These are phyloP conservation scores for Aproaerema taeniolella DNA, from an alignment of 2,888 invertebrate genomes.

Conservation along the genomic window DNA sequence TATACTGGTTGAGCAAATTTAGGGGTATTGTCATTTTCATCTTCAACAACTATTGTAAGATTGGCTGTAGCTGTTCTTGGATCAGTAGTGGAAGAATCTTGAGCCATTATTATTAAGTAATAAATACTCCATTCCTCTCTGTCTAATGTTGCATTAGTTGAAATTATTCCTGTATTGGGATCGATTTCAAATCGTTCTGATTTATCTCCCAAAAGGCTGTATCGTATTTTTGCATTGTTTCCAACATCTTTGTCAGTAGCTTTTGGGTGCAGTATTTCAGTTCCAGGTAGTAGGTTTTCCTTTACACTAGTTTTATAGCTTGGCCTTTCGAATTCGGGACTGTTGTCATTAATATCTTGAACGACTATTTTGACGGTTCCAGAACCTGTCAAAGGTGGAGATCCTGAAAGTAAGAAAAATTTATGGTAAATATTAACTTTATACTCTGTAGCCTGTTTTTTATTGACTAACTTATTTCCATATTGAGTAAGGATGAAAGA, in stretches of 20 bases:
- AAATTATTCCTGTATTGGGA: constrained; percentile 86
- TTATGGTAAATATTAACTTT: too few species aligned
- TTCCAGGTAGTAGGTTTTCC: constrained; percentile 89
- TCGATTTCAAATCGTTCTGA: constrained; percentile 89
- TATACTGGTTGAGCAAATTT: constrained; percentile 85
- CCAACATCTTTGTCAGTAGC: constrained; percentile 91
- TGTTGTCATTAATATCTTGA: constrained; percentile 96
- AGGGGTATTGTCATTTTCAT: constrained; percentile 92
- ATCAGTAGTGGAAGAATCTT: constrained; percentile 92
- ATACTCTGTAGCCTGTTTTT: too few species aligned
- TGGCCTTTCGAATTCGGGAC: constrained; percentile 90
- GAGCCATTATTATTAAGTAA: constrained; percentile 89
- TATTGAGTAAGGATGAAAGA: too few species aligned
- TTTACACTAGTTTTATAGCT: constrained; percentile 86
- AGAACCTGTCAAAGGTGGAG: constrained; percentile 94
- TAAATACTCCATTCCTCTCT: constrained; percentile 88
- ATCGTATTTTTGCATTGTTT: constrained; percentile 91
- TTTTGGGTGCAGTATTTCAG: constrained; percentile 85
- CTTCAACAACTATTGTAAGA: constrained; percentile 86
- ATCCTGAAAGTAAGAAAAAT: too few species aligned
- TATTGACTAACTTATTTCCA: background rate
- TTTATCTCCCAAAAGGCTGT: constrained; percentile 89
- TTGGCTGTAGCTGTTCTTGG: constrained; percentile 90
- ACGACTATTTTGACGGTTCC: constrained; percentile 93
- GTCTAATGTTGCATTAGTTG: constrained; percentile 84